These are phyloP conservation scores for Chymomyza procnemis DNA, from an alignment of 2,888 invertebrate genomes.

Conservation along the genomic window DNA sequence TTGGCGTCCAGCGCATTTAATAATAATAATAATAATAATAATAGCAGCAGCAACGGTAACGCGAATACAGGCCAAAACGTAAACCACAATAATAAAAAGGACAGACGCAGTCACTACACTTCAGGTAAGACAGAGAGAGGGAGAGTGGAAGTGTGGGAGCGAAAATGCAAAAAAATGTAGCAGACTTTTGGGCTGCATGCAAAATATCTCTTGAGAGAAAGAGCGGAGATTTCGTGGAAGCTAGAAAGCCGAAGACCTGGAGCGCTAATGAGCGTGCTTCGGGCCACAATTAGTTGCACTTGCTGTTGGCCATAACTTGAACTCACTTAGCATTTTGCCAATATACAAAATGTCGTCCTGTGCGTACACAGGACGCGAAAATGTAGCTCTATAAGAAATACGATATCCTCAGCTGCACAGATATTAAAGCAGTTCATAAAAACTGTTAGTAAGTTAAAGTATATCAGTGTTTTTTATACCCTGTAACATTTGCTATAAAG, in stretches of 20 bases:
- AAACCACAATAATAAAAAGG: constrained; percentile 38
- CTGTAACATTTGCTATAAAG: too few relatives aligned
- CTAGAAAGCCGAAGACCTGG: too few relatives aligned
- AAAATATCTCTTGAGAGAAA: background rate
- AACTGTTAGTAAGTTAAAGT: too few relatives aligned
- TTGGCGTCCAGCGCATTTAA: constrained; percentile 63
- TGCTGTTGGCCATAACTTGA: background rate
- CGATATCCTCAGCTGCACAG: too few relatives aligned
- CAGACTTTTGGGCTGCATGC: constrained; percentile 7
- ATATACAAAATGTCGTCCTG: background rate
- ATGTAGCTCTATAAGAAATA: too few relatives aligned
- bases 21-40: constrained; percentile 62
- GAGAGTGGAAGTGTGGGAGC: too few relatives aligned
- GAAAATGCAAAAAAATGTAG: constrained; percentile 8
- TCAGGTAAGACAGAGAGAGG: constrained; percentile 73
- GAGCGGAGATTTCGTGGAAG: too few relatives aligned
- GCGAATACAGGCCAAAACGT: constrained; percentile 11
- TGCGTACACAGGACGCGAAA: too few relatives aligned
- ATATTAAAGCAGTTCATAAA: too few relatives aligned
- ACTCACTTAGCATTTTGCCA: constrained; percentile 3
- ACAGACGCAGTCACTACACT: constrained; percentile 76
- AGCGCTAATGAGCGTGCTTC: too few relatives aligned
- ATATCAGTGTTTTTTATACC: too few relatives aligned
- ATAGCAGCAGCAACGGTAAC: constrained; percentile 55
- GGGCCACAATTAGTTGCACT: background rate